Evolutionary conservation across 2,888 invertebrate genomes (phyloP).

Genomic region (Troides aeacus): DNA sequence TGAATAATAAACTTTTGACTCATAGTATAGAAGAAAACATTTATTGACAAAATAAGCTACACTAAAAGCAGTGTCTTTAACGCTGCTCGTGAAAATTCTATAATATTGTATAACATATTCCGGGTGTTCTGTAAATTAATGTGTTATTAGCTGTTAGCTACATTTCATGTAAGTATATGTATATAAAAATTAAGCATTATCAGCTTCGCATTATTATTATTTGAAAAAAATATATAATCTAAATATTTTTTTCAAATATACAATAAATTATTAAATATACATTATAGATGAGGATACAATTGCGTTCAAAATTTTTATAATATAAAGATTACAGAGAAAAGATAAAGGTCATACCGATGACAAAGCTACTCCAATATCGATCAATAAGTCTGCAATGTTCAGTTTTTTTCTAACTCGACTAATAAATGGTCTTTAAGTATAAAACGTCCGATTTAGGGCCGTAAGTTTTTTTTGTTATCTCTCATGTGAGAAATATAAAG

Average conservation of each 20-base stretch:
- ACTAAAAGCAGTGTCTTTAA: not conserved
- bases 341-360: too few relatives aligned
- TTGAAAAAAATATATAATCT: too few relatives aligned
- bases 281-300: too few relatives aligned
- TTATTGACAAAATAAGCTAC: not conserved
- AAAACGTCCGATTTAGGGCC: not conserved
- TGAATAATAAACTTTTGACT: not conserved
- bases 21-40: not conserved
- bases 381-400: too few relatives aligned
- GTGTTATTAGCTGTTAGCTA: not conserved
- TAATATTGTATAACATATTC: not conserved
- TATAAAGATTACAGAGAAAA: too few relatives aligned
- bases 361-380: too few relatives aligned
- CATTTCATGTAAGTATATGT: constrained; percentile 2
- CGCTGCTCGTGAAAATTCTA: not conserved
- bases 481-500: not conserved
- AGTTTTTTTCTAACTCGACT: too few relatives aligned
- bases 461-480: not conserved
- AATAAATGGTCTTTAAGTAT: not conserved
- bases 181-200: not conserved
- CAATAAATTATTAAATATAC: too few relatives aligned
- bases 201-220: too few relatives aligned
- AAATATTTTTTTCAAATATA: too few relatives aligned
- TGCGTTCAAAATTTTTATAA: too few relatives aligned
- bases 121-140: not conserved